Evolutionary conservation across 2,888 invertebrate species (phyloP).

Genomic region (Luperina nickerlii): DNA sequence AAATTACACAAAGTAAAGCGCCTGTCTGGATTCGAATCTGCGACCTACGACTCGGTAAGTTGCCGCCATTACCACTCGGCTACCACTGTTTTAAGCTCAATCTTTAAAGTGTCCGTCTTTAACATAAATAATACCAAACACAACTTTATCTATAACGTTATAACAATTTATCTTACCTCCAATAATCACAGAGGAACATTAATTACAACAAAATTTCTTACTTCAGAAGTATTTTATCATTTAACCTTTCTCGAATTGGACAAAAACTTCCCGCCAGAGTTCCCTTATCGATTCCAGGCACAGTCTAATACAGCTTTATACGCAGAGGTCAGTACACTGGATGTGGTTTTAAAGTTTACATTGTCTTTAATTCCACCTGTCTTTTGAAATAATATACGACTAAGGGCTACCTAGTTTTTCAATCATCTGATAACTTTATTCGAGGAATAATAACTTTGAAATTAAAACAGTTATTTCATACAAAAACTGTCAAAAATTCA

Average conservation of each 20-base stretch:
- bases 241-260: slow-evolving; percentile 82
- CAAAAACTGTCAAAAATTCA: no score
- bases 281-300: slow-evolving; percentile 84
- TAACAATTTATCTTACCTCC: slow-evolving; percentile 61
- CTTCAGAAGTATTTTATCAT: slow-evolving; percentile 79
- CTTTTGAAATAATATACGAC: no score
- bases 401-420: no score
- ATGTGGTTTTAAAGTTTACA: background rate
- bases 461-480: no score
- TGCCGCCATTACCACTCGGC: no score
- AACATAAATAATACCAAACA: slow-evolving; percentile 31
- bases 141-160: slow-evolving; percentile 42
- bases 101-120: background rate
- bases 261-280: slow-evolving; percentile 79
- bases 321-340: slow-evolving; percentile 32
- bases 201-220: slow-evolving; percentile 70
- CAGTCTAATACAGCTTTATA: slow-evolving; percentile 64
- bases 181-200: slow-evolving; percentile 64
- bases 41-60: background rate
- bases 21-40: background rate
- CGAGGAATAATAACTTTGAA: no score
- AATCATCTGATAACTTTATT: no score
- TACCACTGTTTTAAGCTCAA: no score
- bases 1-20: background rate
- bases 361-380: no score